A percentile compares a stretch with the other conserved stretches of the same genome.
Conservation (phyloP, 2,888 invertebrate genomes). For the Listrodromus nycthemerus region DNA sequence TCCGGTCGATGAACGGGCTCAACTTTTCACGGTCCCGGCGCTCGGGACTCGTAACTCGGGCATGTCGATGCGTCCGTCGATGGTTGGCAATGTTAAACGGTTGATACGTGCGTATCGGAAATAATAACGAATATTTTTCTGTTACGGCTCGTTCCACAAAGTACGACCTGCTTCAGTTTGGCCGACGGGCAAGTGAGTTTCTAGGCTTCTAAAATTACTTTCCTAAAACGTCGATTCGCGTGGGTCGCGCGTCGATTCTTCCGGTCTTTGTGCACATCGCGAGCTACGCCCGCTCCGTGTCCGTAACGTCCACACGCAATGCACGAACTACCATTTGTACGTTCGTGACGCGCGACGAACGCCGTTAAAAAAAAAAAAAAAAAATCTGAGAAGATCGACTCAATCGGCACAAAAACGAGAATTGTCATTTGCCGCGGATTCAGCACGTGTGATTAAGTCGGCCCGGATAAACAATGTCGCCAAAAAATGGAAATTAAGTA, state of each 20-base stretch:
- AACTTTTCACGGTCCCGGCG: not conserved
- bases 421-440: not conserved
- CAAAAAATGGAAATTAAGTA: not conserved
- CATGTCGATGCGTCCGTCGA: not conserved
- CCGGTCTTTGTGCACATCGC: not conserved
- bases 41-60: not conserved
- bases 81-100: not conserved
- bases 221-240: constrained; percentile 60
- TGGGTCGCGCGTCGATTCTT: constrained; percentile 27
- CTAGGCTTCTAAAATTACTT: constrained; percentile 67
- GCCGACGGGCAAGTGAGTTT: constrained; percentile 59
- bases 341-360: not conserved
- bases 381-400: not conserved
- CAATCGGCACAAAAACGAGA: not conserved
- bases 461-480: not conserved
- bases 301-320: constrained; percentile 2
- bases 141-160: constrained; percentile 29
- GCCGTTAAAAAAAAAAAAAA: not conserved
- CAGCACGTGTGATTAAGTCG: constrained; percentile 5
- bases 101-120: not conserved
- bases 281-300: not conserved
- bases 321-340: not conserved
- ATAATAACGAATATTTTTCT: constrained; percentile 17
- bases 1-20: not conserved
- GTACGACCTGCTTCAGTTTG: constrained; percentile 61